Base-by-base conservation (phyloP, 2,113 vertebrate genomes). In the Pica pica region DNA sequence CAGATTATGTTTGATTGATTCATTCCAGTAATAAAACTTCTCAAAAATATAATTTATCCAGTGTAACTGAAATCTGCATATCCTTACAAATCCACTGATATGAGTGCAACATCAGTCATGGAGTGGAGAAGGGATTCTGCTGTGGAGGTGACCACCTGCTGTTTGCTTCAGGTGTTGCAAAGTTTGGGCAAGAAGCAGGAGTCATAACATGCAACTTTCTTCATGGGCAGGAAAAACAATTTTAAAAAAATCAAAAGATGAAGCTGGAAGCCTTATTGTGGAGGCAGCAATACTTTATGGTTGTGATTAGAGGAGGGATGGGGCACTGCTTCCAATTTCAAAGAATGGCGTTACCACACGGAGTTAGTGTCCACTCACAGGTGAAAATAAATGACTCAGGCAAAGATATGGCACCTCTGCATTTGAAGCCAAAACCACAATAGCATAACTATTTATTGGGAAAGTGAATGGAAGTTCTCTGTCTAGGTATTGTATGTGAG, bases 271-370 rank as follows among this genome's bases (percentile, higher is more conserved):
- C 8, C 10, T 53, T 68, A n/a, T 8, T 68, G 20, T 39, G 11
- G 23, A 42, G 23, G 23, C 28, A 65, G 23, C 13, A 49, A 10
- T 37, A 16, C 21, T 46, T 79, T 41, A 18, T 12, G 9, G 6
- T 14, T 60, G 11, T 55, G 49, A 41, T 50, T 57, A 49, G 28
- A 35, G 9, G 22, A 53, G 13, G 8, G 24, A 55, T 33, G 35
- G 9, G 16, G 3, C 22, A 11, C 10, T 37, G 23, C 39, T 75
- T 80, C 35, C 20, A 17, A 0, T n/a, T 64, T 50, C 17, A 46
- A 65, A n/a, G 19, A 67, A 21, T 31, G 7, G 7, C 2, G 0
- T 64, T 53, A 14, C 17, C 12, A 37, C 6, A 33, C 33, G 2
- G 6, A 26, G 46, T 11, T 15, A 23, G 6, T 11, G 10, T 50